These are phyloP conservation scores for Tetropium fuscum DNA, from an alignment of 2,888 invertebrate species.

Conservation along the genomic window DNA sequence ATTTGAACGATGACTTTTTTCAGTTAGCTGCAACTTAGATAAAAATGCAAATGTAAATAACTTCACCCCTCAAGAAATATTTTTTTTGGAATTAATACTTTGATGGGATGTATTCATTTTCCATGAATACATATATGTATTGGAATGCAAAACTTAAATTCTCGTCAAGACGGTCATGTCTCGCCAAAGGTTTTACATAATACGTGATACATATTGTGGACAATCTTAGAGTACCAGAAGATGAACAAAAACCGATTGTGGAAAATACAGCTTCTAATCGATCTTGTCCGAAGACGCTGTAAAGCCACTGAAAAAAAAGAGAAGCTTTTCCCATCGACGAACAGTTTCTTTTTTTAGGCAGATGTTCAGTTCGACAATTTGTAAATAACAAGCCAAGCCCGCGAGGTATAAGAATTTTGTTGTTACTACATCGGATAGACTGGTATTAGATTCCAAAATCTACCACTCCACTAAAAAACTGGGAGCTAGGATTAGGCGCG, in stretches of 20 bases:
- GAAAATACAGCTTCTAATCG: constrained; percentile 1
- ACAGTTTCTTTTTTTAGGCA: constrained; percentile 8
- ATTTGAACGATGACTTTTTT: constrained; percentile 6
- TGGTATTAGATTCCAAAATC: not conserved
- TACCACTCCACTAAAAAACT: not conserved
- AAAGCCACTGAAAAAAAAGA: not conserved
- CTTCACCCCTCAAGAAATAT: constrained; percentile 9
- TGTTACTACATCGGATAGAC: not conserved
- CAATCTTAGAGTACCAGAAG: constrained; percentile 9
- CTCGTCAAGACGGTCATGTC: not conserved
- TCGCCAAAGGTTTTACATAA: not conserved
- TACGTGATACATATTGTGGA: not conserved
- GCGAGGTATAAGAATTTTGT: not conserved
- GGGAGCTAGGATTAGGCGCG: not conserved
- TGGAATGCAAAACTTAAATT: constrained; percentile 10
- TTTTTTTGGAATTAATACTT: too few relatives aligned
- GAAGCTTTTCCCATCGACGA: constrained; percentile 1
- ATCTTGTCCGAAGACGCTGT: not conserved
- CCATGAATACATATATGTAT: constrained; percentile 13
- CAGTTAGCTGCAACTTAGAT: not conserved
- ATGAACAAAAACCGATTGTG: constrained; percentile 6
- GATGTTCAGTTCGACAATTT: constrained; percentile 4
- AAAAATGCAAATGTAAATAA: constrained; percentile 8
- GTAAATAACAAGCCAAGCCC: not conserved
- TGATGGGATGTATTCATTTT: not conserved